These are phyloP conservation scores for Hipposideros armiger DNA, from an alignment of 2,113 vertebrate species.

Conservation along the genomic window DNA sequence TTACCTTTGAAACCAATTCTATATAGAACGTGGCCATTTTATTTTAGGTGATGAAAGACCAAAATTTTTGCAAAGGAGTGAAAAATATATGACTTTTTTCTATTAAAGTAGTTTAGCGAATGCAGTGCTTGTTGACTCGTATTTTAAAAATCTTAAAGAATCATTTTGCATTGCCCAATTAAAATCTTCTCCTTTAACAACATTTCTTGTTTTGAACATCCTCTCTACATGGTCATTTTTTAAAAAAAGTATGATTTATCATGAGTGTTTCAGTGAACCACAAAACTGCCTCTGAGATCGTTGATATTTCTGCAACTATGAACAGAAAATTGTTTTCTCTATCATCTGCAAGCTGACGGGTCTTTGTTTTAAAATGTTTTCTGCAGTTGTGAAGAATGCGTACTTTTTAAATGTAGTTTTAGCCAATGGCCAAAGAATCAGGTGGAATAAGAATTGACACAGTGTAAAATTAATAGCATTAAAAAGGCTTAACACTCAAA, in stretches of 20 bases:
- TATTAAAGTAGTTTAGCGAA: slow-evolving; percentile 74
- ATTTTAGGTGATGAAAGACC: background rate
- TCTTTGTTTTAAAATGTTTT: slow-evolving; percentile 76
- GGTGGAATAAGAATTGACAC: background rate
- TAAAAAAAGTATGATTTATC: slow-evolving; percentile 91
- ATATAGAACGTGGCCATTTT: background rate
- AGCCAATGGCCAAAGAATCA: background rate
- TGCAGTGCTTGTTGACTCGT: slow-evolving; percentile 85
- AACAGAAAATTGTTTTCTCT: slow-evolving; percentile 85
- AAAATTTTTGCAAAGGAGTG: slow-evolving; percentile 16
- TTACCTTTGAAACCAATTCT: slow-evolving; percentile 36
- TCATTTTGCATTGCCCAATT: slow-evolving; percentile 89
- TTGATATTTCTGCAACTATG: slow-evolving; percentile 90
- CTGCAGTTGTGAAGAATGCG: background rate
- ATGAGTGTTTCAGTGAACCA: slow-evolving; percentile 89
- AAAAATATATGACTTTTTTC: slow-evolving; percentile 57
- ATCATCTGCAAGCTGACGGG: slow-evolving; percentile 82
- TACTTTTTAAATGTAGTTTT: slow-evolving; percentile 45
- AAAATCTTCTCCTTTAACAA: slow-evolving; percentile 87
- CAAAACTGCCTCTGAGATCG: slow-evolving; percentile 91
- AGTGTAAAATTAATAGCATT: background rate
- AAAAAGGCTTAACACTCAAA: background rate
- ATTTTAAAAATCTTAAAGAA: slow-evolving; percentile 87
- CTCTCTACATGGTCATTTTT: slow-evolving; percentile 86
- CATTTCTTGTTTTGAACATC: slow-evolving; percentile 87